These are phyloP conservation scores for Amiota mariae DNA, from an alignment of 2,888 invertebrate genomes.

Conservation along the genomic window DNA sequence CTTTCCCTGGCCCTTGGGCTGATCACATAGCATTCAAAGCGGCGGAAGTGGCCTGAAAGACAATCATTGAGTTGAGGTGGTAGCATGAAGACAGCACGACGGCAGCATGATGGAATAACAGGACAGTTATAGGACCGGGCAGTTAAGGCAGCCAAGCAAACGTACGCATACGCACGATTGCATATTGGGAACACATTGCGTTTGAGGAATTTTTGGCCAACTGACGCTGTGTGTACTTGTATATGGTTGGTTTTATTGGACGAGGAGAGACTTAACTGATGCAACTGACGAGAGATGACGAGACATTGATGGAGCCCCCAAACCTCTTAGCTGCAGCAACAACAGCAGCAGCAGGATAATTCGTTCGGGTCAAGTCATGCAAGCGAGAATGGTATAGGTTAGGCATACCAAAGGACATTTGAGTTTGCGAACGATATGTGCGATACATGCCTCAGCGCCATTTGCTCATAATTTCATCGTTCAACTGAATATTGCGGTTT, in stretches of 20 bases:
- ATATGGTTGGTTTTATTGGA: background rate
- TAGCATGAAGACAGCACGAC: too few species aligned
- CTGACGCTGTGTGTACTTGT: slow-evolving; percentile 8
- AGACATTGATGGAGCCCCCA: slow-evolving; percentile 37
- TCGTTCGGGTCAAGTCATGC: too few species aligned
- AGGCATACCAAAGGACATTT: too few species aligned
- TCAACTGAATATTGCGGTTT: slow-evolving; percentile 51
- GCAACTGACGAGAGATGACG: slow-evolving; percentile 30
- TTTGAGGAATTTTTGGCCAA: slow-evolving; percentile 51
- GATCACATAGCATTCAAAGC: too few species aligned
- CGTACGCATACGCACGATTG: slow-evolving; percentile 53
- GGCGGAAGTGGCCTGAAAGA: too few species aligned
- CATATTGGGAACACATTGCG: slow-evolving; percentile 62
- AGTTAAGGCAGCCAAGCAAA: background rate
- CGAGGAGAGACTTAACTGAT: slow-evolving; percentile 25
- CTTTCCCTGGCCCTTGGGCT: too few species aligned
- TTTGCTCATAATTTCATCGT: slow-evolving; percentile 60
- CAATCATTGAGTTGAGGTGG: too few species aligned
- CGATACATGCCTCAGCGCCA: slow-evolving; percentile 36
- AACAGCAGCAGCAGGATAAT: too few species aligned
- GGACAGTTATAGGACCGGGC: background rate
- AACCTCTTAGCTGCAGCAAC: background rate
- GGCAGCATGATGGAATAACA: background rate
- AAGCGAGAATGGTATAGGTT: too few species aligned
- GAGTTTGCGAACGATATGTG: background rate